phyloP scores from a whole-genome alignment of 2,113 vertebrate species.

The Larimichthys crocea region DNA sequence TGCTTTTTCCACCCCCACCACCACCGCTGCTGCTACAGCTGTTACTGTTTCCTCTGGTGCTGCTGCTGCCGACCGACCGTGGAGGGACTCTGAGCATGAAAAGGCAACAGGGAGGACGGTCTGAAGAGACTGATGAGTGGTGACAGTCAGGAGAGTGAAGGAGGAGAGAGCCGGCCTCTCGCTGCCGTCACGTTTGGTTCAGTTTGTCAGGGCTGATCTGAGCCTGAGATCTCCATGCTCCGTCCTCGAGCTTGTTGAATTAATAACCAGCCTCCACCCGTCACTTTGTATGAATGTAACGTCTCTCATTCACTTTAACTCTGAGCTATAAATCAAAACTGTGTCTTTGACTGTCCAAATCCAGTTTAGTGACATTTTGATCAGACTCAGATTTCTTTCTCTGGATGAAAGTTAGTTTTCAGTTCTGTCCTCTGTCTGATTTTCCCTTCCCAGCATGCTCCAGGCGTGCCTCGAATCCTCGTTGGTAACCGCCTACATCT shows the following conservation, averaged over 20 bases:
- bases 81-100: constrained; percentile 14
- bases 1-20: neutral
- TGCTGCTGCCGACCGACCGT: neutral
- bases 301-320: neutral
- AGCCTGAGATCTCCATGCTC: neutral
- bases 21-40: neutral
- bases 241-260: neutral
- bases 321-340: too few relatives aligned
- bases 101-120: neutral
- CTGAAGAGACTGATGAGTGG: constrained; percentile 25
- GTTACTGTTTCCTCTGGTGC: neutral
- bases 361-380: too few relatives aligned
- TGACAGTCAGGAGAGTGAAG: constrained; percentile 22
- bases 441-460: constrained; percentile 88
- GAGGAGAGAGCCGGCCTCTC: neutral
- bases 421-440: neutral
- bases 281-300: neutral
- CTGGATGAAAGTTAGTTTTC: neutral
- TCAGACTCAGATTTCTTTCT: too few relatives aligned
- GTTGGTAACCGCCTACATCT: constrained; percentile 97
- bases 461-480: constrained; percentile 95
- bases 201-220: constrained; percentile 30
- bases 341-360: too few relatives aligned
- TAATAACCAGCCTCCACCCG: constrained; percentile 6
- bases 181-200: constrained; percentile 37